Percentiles rank a stretch among this genome's conserved stretches.
Evolutionary conservation across 2,888 invertebrate species (phyloP).

Genomic region (Ochropacha duplaris): DNA sequence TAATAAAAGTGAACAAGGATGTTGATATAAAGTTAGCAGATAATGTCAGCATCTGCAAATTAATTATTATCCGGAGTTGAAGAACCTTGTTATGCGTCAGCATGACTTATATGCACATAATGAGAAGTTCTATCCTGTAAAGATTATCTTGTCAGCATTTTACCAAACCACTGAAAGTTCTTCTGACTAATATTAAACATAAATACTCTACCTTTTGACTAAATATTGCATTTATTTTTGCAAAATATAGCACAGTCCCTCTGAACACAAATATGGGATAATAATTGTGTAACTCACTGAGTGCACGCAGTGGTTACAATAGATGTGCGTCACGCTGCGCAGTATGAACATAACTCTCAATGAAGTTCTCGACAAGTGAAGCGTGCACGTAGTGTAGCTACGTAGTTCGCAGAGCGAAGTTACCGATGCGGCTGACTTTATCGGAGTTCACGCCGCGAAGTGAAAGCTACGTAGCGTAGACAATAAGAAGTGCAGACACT

Average conservation of each 20-base stretch:
- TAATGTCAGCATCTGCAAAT: neutral
- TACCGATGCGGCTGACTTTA: constrained; percentile 75
- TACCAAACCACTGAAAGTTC: neutral
- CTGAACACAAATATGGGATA: constrained; percentile 73
- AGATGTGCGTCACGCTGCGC: constrained; percentile 73
- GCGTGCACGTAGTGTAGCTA: constrained; percentile 78
- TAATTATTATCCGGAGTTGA: neutral
- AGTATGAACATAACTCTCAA: constrained; percentile 75
- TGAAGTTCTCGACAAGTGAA: constrained; percentile 73
- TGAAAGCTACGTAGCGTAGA: constrained; percentile 82
- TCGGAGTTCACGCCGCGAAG: constrained; percentile 78
- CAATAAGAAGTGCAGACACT: constrained; percentile 82
- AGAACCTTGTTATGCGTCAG: neutral
- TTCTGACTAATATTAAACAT: neutral
- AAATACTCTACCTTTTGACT: neutral
- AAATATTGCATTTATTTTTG: neutral
- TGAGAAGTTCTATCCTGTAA: neutral
- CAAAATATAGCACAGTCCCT: constrained; percentile 35
- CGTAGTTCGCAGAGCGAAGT: constrained; percentile 78
- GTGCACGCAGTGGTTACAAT: constrained; percentile 81
- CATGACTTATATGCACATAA: neutral
- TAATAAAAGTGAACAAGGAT: neutral
- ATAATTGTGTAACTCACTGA: constrained; percentile 81
- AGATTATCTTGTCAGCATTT: neutral
- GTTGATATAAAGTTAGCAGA: neutral